Percentiles rank a stretch among this genome's conserved stretches.
Conservation (phyloP, 2,113 vertebrate genomes). For the Sturnus vulgaris region DNA sequence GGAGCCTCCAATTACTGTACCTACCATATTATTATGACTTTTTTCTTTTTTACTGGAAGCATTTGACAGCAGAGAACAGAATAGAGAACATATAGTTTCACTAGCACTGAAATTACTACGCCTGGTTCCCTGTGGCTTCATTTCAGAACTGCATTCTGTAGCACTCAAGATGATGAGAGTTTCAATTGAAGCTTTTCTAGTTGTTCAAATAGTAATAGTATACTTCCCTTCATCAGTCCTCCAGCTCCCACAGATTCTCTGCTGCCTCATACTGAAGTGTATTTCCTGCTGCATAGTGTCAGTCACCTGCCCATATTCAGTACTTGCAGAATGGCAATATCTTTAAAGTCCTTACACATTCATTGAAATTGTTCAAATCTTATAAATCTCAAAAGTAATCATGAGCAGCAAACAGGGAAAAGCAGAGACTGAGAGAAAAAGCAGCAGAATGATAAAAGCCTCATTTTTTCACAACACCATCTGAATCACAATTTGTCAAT, state of each 20-base stretch:
- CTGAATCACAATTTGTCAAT: not conserved
- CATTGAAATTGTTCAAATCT: not conserved
- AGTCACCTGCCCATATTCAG: not conserved
- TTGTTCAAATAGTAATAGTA: not conserved
- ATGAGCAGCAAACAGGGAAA: not conserved
- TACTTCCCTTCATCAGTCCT: not conserved
- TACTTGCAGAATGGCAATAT: not conserved
- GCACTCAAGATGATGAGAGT: not conserved
- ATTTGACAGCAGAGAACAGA: not conserved
- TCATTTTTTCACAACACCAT: not conserved
- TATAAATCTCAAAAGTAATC: not conserved
- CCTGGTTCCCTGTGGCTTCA: accelerated
- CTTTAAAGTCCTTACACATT: not conserved
- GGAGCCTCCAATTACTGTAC: not conserved
- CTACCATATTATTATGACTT: not conserved
- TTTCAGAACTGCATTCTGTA: not conserved
- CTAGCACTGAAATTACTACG: not conserved
- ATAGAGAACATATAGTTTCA: not conserved
- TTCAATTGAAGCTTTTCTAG: not conserved
- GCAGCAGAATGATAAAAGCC: not conserved
- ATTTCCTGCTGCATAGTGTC: not conserved
- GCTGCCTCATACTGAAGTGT: not conserved
- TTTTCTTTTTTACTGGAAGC: not conserved
- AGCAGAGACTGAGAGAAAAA: not conserved
- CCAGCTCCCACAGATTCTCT: not conserved